Evolutionary conservation across 2,113 vertebrate genomes (phyloP).

Genomic region (Salvator merianae): DNA sequence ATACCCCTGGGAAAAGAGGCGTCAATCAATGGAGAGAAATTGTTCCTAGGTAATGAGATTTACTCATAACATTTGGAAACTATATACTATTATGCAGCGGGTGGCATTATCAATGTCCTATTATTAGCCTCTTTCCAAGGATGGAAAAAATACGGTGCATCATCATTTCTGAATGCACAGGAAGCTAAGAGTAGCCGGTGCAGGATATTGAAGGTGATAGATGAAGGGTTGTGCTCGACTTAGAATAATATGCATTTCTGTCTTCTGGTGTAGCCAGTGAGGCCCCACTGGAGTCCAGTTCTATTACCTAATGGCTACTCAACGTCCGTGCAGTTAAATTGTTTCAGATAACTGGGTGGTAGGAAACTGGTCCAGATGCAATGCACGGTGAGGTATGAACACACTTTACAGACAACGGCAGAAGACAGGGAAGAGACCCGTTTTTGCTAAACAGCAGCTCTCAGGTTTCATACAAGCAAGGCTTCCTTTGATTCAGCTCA

Average conservation of each 20-base stretch:
- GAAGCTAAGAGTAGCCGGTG: not conserved
- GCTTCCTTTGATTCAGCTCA: too few species aligned
- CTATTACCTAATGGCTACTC: not conserved
- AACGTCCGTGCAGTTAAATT: not conserved
- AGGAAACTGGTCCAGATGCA: not conserved
- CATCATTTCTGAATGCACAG: slow-evolving; percentile 15
- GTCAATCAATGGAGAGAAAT: slow-evolving; percentile 45
- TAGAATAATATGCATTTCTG: not conserved
- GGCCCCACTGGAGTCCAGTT: not conserved
- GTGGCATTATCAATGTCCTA: slow-evolving; percentile 40
- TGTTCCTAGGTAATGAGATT: slow-evolving; percentile 34
- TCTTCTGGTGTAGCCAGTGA: not conserved
- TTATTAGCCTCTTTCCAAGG: slow-evolving; percentile 43
- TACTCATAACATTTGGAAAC: slow-evolving; percentile 52
- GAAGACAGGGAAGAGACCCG: too few species aligned
- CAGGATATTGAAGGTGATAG: not conserved
- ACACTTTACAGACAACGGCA: too few species aligned
- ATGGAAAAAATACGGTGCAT: slow-evolving; percentile 6
- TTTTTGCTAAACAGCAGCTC: too few species aligned
- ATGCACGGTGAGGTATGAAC: too few species aligned
- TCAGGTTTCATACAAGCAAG: too few species aligned
- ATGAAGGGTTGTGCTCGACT: not conserved
- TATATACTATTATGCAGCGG: slow-evolving; percentile 38
- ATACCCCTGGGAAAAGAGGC: slow-evolving; percentile 31
- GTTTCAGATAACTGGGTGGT: not conserved